Evolutionary conservation across 2,113 vertebrate genomes (phyloP).

Genomic region (Callionymus lyra): DNA sequence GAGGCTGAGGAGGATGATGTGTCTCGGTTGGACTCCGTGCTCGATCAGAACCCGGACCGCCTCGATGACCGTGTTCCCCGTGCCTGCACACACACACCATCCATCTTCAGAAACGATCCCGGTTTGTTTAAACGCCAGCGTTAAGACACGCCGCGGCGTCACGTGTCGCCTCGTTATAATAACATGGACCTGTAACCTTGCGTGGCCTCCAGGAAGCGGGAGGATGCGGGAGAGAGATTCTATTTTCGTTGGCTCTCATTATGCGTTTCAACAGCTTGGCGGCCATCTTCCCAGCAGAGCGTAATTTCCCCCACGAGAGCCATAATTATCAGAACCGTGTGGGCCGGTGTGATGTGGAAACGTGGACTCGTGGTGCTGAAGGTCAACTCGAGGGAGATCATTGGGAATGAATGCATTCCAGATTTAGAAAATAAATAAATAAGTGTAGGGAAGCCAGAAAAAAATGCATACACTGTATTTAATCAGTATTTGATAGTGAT

Average conservation of each 20-base stretch:
- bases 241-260: constrained; percentile 61
- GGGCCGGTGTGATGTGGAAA: constrained; percentile 51
- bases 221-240: constrained; percentile 34
- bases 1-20: constrained; percentile 91
- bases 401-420: constrained; percentile 35
- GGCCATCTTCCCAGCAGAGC: constrained; percentile 54
- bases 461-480: too few relatives aligned
- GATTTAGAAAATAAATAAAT: constrained; percentile 19
- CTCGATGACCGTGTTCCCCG: constrained; percentile 92
- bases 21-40: constrained; percentile 82
- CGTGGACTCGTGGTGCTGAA: constrained; percentile 37
- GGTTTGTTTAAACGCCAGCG: too few relatives aligned
- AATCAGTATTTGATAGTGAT: too few relatives aligned
- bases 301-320: constrained; percentile 63
- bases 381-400: constrained; percentile 54
- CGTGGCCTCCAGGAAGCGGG: constrained; percentile 5
- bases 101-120: background rate
- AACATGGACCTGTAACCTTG: constrained; percentile 24
- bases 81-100: constrained; percentile 65
- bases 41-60: constrained; percentile 89
- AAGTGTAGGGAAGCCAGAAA: constrained; percentile 30
- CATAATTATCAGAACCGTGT: constrained; percentile 66
- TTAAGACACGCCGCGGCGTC: too few relatives aligned
- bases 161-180: constrained; percentile 5
- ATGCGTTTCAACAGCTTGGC: constrained; percentile 63